Evolutionary conservation across 2,113 vertebrate species (phyloP).

Genomic region (Ictalurus punctatus): DNA sequence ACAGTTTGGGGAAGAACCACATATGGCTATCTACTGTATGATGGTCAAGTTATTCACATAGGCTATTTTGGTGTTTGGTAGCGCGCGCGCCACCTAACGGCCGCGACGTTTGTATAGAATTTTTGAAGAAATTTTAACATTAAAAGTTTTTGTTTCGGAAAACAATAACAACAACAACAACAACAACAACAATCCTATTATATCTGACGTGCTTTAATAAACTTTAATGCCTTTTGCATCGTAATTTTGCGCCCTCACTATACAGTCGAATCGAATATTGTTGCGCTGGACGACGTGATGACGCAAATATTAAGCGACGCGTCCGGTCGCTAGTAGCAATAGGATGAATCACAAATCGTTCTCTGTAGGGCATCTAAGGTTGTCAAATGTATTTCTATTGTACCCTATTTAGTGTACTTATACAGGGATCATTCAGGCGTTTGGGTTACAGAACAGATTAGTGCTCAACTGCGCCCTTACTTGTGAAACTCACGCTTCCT

Average conservation of each 20-base stretch:
- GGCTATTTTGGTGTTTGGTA: background rate
- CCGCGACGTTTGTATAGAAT: background rate
- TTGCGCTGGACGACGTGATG: background rate
- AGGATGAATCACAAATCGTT: background rate
- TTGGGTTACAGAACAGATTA: background rate
- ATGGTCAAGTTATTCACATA: too few relatives aligned
- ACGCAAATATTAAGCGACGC: background rate
- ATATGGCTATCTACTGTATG: background rate
- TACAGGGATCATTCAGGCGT: background rate
- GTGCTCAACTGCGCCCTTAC: background rate
- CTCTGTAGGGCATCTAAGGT: background rate
- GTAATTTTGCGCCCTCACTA: background rate
- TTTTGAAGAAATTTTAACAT: background rate
- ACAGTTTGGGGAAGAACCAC: background rate
- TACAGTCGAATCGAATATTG: background rate
- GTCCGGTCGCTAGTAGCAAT: too few relatives aligned
- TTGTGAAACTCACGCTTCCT: conserved; percentile 12
- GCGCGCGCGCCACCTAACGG: background rate
- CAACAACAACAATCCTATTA: background rate
- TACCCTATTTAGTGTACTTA: background rate
- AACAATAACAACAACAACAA: background rate
- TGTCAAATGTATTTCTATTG: background rate
- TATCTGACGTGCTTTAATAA: background rate
- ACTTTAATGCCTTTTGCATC: background rate
- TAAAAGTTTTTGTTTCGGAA: background rate